Evolutionary conservation across 1,140 invertebrate genomes (phyloP).

Genomic region (Palaemon carinicauda): DNA sequence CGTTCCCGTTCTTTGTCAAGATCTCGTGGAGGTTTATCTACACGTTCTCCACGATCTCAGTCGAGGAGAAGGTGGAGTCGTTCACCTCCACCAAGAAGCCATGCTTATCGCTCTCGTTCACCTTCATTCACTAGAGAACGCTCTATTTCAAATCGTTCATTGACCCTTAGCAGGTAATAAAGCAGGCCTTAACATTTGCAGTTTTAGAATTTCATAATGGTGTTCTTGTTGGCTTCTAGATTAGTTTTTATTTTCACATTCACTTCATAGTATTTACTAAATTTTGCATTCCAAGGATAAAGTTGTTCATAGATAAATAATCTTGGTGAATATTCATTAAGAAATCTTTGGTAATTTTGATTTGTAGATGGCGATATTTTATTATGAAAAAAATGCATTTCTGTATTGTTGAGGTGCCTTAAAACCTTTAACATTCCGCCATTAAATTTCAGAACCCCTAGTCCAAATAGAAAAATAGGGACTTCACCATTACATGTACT

Average conservation of each 20-base stretch:
- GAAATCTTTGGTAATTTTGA: no score
- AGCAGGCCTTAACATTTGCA: no score
- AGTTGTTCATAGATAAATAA: neutral
- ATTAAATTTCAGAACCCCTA: constrained; percentile 12
- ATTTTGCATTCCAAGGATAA: neutral
- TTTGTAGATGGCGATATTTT: neutral
- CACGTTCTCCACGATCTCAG: constrained; percentile 19
- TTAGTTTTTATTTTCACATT: neutral
- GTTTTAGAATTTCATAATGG: neutral
- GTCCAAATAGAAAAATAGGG: constrained; percentile 26
- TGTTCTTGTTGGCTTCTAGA: no score
- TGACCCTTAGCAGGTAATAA: constrained; percentile 35
- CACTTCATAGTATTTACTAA: neutral
- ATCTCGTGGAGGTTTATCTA: neutral
- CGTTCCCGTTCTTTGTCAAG: neutral
- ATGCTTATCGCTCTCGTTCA: constrained; percentile 17
- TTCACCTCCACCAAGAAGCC: neutral
- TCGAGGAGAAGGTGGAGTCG: constrained; percentile 9
- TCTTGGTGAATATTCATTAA: neutral
- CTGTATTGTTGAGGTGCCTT: neutral
- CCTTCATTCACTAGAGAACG: constrained; percentile 36
- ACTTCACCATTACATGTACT: constrained; percentile 28
- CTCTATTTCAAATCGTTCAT: constrained; percentile 25
- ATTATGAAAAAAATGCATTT: neutral
- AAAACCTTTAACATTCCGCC: neutral